Conservation (phyloP, 2,797 vertebrate species). For the Enteromius anoplus region DNA sequence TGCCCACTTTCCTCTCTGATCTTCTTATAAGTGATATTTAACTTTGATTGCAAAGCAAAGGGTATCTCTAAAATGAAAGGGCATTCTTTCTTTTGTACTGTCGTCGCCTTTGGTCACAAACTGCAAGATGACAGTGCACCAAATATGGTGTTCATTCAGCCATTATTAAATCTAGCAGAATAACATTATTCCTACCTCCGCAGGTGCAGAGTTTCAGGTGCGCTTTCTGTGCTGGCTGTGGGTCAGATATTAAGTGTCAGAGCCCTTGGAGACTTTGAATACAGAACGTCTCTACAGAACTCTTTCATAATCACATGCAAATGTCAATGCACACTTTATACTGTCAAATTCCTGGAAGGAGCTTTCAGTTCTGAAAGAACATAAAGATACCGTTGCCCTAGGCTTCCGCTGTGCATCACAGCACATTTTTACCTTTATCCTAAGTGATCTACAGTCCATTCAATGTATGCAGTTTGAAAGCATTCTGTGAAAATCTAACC, state of each 20-base stretch:
- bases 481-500: not conserved
- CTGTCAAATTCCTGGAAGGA: slow-evolving; percentile 11
- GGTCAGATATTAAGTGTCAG: not conserved
- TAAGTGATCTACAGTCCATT: not conserved
- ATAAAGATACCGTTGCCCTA: not conserved
- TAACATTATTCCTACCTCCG: slow-evolving; percentile 23
- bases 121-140: not conserved
- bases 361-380: not conserved
- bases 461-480: not conserved
- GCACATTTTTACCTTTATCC: not conserved
- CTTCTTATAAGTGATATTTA: slow-evolving; percentile 36
- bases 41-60: slow-evolving; percentile 32
- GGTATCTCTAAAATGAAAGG: slow-evolving; percentile 16
- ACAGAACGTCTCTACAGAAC: not conserved
- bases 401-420: not conserved
- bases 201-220: not conserved
- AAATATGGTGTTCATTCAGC: not conserved
- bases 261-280: slow-evolving; percentile 8
- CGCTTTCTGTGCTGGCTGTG: not conserved
- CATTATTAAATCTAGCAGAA: slow-evolving; percentile 6
- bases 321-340: slow-evolving; percentile 18
- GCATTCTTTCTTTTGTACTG: not conserved
- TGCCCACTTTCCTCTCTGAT: not conserved
- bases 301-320: slow-evolving; percentile 37
- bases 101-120: not conserved